Percentiles rank a stretch among this genome's conserved stretches.
Evolutionary conservation across 2,113 vertebrate genomes (phyloP).

Genomic region (Promerops cafer): DNA sequence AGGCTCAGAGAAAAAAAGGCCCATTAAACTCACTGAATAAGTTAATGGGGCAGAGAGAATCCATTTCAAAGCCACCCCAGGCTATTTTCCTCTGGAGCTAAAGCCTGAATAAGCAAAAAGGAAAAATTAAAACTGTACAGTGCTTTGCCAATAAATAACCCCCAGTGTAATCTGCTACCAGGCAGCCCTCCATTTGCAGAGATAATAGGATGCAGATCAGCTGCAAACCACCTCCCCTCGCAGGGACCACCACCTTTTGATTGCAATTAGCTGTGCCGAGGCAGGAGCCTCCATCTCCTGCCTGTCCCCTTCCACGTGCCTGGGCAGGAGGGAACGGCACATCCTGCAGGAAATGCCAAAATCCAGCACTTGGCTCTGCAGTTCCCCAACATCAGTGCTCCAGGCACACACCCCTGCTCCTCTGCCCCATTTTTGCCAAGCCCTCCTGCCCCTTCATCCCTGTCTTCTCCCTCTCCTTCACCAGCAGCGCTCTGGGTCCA

Average conservation of each 20-base stretch:
- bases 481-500: neutral
- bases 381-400: neutral
- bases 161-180: conserved; percentile 40
- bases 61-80: conserved; percentile 76
- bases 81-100: conserved; percentile 77
- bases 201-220: conserved; percentile 37
- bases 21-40: conserved; percentile 83
- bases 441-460: neutral
- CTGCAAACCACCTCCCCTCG: neutral
- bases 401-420: neutral
- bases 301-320: neutral
- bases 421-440: neutral
- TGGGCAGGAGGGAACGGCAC: neutral
- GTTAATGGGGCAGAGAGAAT: conserved; percentile 83
- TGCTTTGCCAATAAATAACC: conserved; percentile 70
- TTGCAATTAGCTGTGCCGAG: neutral
- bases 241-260: conserved; percentile 13
- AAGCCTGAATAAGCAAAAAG: conserved; percentile 80
- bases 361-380: neutral
- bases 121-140: conserved; percentile 72
- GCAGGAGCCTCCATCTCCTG: neutral
- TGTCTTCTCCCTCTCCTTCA: neutral
- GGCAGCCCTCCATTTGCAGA: conserved; percentile 41
- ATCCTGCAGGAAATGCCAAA: neutral
- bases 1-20: conserved; percentile 72